Base-by-base conservation (phyloP, 2,888 invertebrate genomes). In the Heterodera filipjevi region DNA sequence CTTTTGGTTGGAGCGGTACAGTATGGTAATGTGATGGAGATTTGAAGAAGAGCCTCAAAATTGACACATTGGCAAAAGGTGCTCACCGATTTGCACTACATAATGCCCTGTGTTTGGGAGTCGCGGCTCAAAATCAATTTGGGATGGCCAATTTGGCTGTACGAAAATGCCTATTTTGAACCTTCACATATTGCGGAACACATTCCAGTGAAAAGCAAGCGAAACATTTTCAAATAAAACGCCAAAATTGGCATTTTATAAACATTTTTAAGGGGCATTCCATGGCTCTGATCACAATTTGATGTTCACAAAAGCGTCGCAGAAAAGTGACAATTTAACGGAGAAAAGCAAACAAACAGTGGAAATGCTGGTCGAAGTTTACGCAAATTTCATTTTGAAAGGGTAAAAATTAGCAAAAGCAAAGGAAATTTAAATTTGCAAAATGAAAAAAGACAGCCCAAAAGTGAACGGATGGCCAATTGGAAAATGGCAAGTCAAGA, bases 31-130 rank as follows among this genome's bases (percentile, higher is more conserved):
- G 19, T 46, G 44, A 46, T 14, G 39, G 22, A 22, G 12, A 16
- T 10, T 14, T 66, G 35, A 12, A 22, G 22, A 2, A 12, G 16
- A 10, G 30, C 19, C 59, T 71, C n/a, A 5, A 39, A 59, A 16
- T 33, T 33, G 2, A 22, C 74, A n/a, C 3, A 6, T n/a, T 44
- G 75, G 32, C 32, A 39, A 64, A 64, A 84, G 78, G 33, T 83
- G 3, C 64, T 82, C n/a, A 72, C 81, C 14, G 84, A 83, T 66
- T 16, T 83, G 16, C 82, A 80, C 19, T 83, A 80, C 71, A 80
- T 66, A 30, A 39, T 80, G 5, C 81, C 81, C 10, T 76, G 66
- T 30, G 68, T 78, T 66, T 76, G 80, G 76, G 83, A 83, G 68
- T 71, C 73, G n/a, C 32, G 68, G 59, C 59, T 70, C 19, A 82